These are phyloP conservation scores for Oxyscelio sp. DNA, from an alignment of 2,888 invertebrate genomes.

Conservation along the genomic window DNA sequence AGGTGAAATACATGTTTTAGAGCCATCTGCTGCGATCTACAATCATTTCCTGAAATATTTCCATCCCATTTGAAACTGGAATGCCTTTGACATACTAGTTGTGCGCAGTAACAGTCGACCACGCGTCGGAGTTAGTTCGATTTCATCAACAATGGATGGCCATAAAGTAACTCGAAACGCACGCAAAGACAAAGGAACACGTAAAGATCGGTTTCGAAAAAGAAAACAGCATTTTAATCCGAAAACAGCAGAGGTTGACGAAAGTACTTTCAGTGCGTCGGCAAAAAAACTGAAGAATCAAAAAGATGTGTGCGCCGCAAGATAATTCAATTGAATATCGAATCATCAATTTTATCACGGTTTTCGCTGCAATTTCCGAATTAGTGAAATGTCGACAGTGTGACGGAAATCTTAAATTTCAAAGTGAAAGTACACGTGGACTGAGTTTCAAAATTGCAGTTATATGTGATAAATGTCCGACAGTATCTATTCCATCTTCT, in stretches of 20 bases:
- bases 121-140: neutral
- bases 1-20: no score
- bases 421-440: conserved; percentile 1
- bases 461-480: no score
- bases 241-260: conserved; percentile 68
- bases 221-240: conserved; percentile 38
- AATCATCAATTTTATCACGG: conserved; percentile 46
- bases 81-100: no score
- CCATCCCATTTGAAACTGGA: no score
- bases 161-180: neutral
- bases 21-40: no score
- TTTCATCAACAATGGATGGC: neutral
- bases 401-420: conserved; percentile 25
- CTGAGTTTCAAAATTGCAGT: conserved; percentile 11
- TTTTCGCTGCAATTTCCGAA: conserved; percentile 22
- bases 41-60: no score
- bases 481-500: conserved; percentile 35
- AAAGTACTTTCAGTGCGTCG: conserved; percentile 73
- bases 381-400: conserved; percentile 42
- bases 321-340: conserved; percentile 19
- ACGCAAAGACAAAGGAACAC: neutral
- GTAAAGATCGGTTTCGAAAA: neutral
- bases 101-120: no score
- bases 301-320: neutral
- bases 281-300: conserved; percentile 71